phyloP scores from a whole-genome alignment of 2,113 vertebrate genomes.

The Daboia siamensis region DNA sequence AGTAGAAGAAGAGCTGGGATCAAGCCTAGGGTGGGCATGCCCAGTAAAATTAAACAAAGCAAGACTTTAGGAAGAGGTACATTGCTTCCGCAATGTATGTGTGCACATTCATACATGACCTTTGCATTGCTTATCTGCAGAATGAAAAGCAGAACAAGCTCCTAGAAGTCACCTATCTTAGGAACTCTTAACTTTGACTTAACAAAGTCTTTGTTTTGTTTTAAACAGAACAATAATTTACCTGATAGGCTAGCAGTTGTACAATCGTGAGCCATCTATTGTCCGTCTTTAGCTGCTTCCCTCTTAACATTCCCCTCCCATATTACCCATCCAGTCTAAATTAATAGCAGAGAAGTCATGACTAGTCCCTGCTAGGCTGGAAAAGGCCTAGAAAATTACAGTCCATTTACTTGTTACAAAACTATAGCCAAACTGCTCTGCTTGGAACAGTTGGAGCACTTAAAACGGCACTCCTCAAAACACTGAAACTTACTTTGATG shows the following conservation, averaged over 20 bases:
- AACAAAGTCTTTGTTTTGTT: not conserved
- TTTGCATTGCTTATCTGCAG: not conserved
- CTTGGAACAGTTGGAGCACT: not conserved
- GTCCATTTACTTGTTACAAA: not conserved
- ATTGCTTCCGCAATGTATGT: not conserved
- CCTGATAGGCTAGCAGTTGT: not conserved
- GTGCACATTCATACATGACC: not conserved
- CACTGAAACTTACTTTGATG: not conserved
- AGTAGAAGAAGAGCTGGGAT: not conserved
- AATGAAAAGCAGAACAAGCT: not conserved
- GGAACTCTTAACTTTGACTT: not conserved
- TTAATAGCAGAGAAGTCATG: not conserved
- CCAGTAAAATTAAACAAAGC: not conserved
- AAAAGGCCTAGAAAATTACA: not conserved
- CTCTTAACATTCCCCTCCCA: not conserved
- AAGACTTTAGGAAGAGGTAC: not conserved
- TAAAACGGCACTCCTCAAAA: not conserved
- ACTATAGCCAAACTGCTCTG: not conserved
- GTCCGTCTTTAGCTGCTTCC: not conserved
- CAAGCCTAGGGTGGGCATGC: not conserved
- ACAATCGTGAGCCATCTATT: not conserved
- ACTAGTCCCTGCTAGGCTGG: not conserved
- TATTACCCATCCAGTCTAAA: not conserved
- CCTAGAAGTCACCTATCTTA: not conserved
- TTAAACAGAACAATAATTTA: not conserved